Evolutionary conservation across 1,140 invertebrate species (phyloP).

Genomic region (Sarcophaga bullata): DNA sequence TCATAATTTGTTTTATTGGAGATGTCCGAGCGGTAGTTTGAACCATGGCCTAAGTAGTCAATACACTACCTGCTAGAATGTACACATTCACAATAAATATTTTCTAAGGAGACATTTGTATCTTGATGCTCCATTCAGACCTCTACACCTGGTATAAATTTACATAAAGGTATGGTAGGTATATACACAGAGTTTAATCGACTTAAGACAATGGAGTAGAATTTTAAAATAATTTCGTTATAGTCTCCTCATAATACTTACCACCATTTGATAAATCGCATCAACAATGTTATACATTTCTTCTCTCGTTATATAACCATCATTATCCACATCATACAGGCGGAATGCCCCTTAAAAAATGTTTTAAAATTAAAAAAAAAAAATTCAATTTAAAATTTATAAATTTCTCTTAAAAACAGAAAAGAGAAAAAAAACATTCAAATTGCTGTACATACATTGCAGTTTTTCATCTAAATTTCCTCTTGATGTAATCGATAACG

Average conservation of each 20-base stretch:
- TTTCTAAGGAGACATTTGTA: too few relatives aligned
- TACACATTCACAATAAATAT: too few relatives aligned
- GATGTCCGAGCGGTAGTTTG: too few relatives aligned
- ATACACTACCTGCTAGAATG: too few relatives aligned
- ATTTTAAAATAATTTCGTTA: too few relatives aligned
- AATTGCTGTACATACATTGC: conserved; percentile 83
- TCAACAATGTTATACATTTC: conserved; percentile 99
- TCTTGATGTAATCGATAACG: conserved; percentile 93
- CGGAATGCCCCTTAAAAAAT: conserved; percentile 91
- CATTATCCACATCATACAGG: conserved; percentile 97
- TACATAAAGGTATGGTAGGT: too few relatives aligned
- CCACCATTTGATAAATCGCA: conserved; percentile 99
- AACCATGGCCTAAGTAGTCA: too few relatives aligned
- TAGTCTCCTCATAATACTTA: conserved; percentile 70
- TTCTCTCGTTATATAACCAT: conserved; percentile 96
- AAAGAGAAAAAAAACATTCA: not conserved
- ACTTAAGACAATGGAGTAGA: not conserved
- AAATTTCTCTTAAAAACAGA: not conserved
- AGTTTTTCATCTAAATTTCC: conserved; percentile 97
- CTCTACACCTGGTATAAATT: too few relatives aligned
- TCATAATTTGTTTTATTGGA: too few relatives aligned
- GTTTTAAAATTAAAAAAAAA: conserved; percentile 26
- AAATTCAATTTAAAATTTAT: conserved; percentile 23
- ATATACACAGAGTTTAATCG: too few relatives aligned
- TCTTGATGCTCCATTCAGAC: too few relatives aligned